Evolutionary conservation across 2,888 invertebrate species (phyloP).

Genomic region (Nomada goodeniana): DNA sequence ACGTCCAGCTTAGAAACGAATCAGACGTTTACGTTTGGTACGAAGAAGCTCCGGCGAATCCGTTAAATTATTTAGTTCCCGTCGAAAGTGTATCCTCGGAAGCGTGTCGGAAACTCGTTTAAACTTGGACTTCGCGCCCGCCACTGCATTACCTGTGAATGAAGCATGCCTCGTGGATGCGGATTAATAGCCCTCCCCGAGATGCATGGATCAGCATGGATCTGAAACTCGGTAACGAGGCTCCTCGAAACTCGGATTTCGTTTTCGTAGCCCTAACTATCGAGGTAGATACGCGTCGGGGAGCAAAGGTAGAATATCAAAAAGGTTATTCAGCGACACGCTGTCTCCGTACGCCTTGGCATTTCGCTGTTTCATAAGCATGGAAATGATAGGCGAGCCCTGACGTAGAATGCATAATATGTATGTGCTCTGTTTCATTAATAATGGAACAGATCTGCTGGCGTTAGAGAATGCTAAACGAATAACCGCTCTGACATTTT

Average conservation of each 20-base stretch:
- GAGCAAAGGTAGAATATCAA: neutral
- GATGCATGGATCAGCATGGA: neutral
- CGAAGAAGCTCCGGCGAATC: conserved; percentile 8
- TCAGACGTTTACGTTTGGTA: conserved; percentile 3
- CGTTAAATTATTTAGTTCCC: conserved; percentile 36
- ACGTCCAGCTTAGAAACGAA: neutral
- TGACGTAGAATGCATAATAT: neutral
- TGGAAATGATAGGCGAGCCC: neutral
- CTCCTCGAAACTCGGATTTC: neutral
- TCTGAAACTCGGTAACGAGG: conserved; percentile 14
- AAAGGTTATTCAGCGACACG: neutral
- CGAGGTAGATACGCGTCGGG: neutral
- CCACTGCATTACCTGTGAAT: neutral
- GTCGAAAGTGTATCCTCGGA: conserved; percentile 14
- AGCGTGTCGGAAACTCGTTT: conserved; percentile 30
- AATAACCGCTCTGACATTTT: neutral
- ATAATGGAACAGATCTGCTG: neutral
- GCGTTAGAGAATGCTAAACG: neutral
- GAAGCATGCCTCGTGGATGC: neutral
- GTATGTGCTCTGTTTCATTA: neutral
- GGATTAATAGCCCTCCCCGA: neutral
- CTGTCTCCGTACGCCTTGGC: neutral
- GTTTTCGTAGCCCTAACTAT: neutral
- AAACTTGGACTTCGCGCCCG: conserved; percentile 29
- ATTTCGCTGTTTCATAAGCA: neutral